Evolutionary conservation across 1,140 invertebrate genomes (phyloP), one percentile per base, ranked within the genome.

Genomic region (Ceratoteleas bidentatus): DNA sequence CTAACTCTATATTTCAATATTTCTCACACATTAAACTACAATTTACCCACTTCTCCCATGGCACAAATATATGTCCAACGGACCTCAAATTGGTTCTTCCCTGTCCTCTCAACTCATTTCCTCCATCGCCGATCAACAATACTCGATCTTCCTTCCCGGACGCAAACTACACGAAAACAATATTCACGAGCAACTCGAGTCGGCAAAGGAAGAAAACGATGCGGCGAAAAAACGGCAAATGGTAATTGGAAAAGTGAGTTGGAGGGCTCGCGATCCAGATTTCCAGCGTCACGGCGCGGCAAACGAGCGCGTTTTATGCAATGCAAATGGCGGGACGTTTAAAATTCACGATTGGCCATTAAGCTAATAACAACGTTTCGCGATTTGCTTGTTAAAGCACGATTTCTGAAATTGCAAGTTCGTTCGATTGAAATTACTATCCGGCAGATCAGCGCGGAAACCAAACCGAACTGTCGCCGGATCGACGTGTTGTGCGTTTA

Each of bases 381-480:
- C 11, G 50, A 57, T 73, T 73, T 64, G 50, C 69, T 73, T 50
- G 69, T 64, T 73, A 64, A 73, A 64, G 32, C 43, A 65, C 13
- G 53, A 74, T 65, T 64, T 58, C 43, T 49, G 45, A 60, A 58
- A 58, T 65, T 65, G 36, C 61, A 53, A 66, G 49, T 74, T 58
- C 11, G 45, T 36, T 10, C 45, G 45, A 50, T 50, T 33, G 0
- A 65, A 65, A 75, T 58, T 43, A 6, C 45, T 66, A 52, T 60
- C 47, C 40, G 14, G 5, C 34, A n/a, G 16, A 36, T 58, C 34
- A 34, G 61, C 32, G 40, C 15, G 34, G 34, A 62, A 64, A 40
- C 8, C 56, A 73, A 64, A 73, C 24, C 8, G 32, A n/a, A 49
- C 38, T 49, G 38, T n/a, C 43, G 43, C 43, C 9, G 43, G 14